These are phyloP conservation scores for Anguilla marmorata DNA, from an alignment of 2,797 vertebrate genomes.

Conservation along the genomic window DNA sequence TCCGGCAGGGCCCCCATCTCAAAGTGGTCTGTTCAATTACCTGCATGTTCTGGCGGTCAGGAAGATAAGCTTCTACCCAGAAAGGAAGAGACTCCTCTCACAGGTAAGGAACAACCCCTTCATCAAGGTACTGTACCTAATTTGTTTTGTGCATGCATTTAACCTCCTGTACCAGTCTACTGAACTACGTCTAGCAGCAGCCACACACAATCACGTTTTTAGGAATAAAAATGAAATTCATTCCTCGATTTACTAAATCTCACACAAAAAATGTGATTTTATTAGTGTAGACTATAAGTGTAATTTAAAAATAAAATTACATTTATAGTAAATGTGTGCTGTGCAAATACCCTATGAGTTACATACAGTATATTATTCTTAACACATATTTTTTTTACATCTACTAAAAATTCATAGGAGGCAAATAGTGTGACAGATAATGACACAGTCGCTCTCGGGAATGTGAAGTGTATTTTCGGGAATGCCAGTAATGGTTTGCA, in stretches of 20 bases:
- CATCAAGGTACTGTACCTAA: neutral
- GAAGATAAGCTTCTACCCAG: neutral
- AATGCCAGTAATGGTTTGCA: slow-evolving; percentile 2
- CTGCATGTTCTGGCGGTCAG: neutral
- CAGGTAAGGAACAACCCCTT: neutral
- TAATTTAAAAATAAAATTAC: neutral
- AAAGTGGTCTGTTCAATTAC: neutral
- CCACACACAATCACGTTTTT: neutral
- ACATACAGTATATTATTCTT: neutral
- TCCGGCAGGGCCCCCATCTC: neutral
- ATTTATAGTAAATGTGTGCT: neutral
- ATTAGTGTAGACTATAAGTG: neutral
- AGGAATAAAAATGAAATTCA: neutral
- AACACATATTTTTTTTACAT: neutral
- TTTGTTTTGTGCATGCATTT: neutral
- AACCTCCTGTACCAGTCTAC: too few species aligned
- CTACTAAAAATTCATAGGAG: neutral
- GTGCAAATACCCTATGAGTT: neutral
- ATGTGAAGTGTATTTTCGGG: neutral
- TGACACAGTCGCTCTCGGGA: neutral
- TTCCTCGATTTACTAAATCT: neutral
- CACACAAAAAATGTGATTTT: neutral
- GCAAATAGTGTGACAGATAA: neutral
- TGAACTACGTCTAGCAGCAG: neutral
- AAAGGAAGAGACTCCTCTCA: neutral